Evolutionary conservation across 1,140 invertebrate species (phyloP), one percentile per base, ranked within the genome.

Genomic region (Drosophila jambulina): DNA sequence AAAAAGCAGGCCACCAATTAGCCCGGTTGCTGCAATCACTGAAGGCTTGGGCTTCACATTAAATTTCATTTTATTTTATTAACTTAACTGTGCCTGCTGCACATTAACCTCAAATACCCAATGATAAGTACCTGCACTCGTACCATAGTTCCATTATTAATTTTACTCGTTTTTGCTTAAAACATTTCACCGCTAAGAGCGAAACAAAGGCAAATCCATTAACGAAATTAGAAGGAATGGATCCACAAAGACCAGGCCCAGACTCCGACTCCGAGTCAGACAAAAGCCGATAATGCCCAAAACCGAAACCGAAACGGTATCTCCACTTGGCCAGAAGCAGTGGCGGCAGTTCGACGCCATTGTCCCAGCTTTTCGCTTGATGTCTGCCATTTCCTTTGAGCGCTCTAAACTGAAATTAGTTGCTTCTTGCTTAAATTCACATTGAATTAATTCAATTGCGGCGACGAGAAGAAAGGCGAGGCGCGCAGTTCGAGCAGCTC

Each of bases 211-310:
- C 64, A 45, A 58, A 62, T 84, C 84, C 84, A 88, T 88, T 91
- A 88, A 85, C 75, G 46, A 85, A 85, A 90, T 88, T 88, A 84
- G 80, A 88, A 84, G 70, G 70, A 74, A 83, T 54, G 74, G 67
- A 75, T 70, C 36, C 25, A 13, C 13, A 56, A 21, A 40, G 19
- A 21, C 36, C 58, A 60, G 51, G 53, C 34, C 53, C 53, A 56
- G 51, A 23, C 51, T 53, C 13, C 13, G 32, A 9, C 49, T 34
- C 2, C 13, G 1, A 36, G 7, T 34, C 57, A 40, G 60, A 75
- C 69, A 77, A 77, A 76, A 68, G 54, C 61, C 36, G 69, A 72
- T 72, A 72, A 72, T 72, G 43, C 68, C 36, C 23, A 45, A 56
- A 56, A 38, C 53, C 53, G 15, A 56, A 38, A 38, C 42, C n/a